A percentile compares a stretch with the other conserved stretches of the same genome.
phyloP scores from a whole-genome alignment of 2,888 invertebrate species.

The Agriopis marginaria region DNA sequence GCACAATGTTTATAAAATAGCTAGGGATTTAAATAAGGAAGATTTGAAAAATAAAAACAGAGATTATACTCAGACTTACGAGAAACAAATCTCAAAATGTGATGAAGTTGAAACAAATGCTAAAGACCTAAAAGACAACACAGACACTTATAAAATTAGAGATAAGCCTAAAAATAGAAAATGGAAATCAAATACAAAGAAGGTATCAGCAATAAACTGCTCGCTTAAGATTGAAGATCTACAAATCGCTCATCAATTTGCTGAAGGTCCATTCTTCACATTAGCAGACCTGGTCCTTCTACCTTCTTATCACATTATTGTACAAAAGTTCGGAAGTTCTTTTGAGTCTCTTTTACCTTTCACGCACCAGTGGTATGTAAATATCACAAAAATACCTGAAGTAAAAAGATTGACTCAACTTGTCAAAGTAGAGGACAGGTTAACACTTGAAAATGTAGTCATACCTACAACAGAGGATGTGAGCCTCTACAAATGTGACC shows the following conservation, averaged over 20 bases:
- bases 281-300: slow-evolving; percentile 94
- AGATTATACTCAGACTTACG: slow-evolving; percentile 46
- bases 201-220: slow-evolving; percentile 71
- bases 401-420: slow-evolving; percentile 46
- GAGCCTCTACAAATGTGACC: slow-evolving; percentile 92
- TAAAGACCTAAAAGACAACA: slow-evolving; percentile 30
- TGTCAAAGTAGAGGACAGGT: slow-evolving; percentile 11
- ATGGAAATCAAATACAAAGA: slow-evolving; percentile 78
- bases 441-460: slow-evolving; percentile 50
- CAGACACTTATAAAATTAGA: slow-evolving; percentile 52
- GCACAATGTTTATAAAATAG: slow-evolving; percentile 94
- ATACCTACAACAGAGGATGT: slow-evolving; percentile 85
- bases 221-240: slow-evolving; percentile 81
- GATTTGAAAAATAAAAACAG: slow-evolving; percentile 48
- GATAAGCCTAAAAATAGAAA: slow-evolving; percentile 72
- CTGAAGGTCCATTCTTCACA: slow-evolving; percentile 93
- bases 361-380: slow-evolving; percentile 88
- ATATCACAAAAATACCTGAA: slow-evolving; percentile 59
- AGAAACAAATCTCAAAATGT: background rate
- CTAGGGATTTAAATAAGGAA: slow-evolving; percentile 84
- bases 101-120: slow-evolving; percentile 27
- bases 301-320: slow-evolving; percentile 88
- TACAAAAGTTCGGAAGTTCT: slow-evolving; percentile 72
- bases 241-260: slow-evolving; percentile 89
- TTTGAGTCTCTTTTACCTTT: slow-evolving; percentile 85